Evolutionary conservation across 2,888 invertebrate species (phyloP).

Genomic region (Plutella xylostella): DNA sequence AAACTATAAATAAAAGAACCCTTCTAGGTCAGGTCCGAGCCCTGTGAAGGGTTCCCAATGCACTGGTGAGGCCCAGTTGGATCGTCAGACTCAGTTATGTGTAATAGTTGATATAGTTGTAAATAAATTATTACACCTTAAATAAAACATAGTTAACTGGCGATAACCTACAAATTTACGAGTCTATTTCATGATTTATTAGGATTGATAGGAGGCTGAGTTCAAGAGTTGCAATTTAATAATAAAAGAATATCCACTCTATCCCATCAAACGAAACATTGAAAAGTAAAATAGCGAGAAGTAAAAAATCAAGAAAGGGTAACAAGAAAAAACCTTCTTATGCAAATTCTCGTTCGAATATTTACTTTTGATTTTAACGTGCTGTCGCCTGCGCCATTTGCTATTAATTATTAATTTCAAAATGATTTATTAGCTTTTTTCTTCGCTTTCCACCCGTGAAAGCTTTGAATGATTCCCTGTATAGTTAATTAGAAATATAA

Average conservation of each 20-base stretch:
- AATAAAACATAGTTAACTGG: no score
- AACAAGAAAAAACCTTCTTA: conserved; percentile 46
- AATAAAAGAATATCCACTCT: conserved; percentile 25
- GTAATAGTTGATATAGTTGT: no score
- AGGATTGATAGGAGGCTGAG: no score
- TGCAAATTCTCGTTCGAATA: conserved; percentile 46
- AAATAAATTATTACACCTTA: no score
- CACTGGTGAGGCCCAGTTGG: no score
- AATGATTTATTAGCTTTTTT: conserved; percentile 57
- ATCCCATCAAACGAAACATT: conserved; percentile 28
- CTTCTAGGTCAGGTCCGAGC: no score
- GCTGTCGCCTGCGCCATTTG: conserved; percentile 39
- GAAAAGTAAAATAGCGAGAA: conserved; percentile 37
- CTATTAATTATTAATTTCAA: conserved; percentile 64
- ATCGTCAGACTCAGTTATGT: no score
- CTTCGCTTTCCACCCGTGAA: conserved; percentile 1
- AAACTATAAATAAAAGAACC: no score
- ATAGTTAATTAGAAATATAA: conserved; percentile 47
- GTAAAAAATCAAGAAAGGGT: conserved; percentile 27
- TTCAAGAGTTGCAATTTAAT: no score
- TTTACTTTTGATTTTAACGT: conserved; percentile 52
- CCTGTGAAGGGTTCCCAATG: no score
- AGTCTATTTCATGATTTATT: no score
- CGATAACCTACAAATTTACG: no score
- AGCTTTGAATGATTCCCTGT: conserved; percentile 45